Percentiles rank a stretch among this genome's conserved stretches.
phyloP scores from a whole-genome alignment of 2,888 invertebrate genomes.

The Habrosyne pyritoides region DNA sequence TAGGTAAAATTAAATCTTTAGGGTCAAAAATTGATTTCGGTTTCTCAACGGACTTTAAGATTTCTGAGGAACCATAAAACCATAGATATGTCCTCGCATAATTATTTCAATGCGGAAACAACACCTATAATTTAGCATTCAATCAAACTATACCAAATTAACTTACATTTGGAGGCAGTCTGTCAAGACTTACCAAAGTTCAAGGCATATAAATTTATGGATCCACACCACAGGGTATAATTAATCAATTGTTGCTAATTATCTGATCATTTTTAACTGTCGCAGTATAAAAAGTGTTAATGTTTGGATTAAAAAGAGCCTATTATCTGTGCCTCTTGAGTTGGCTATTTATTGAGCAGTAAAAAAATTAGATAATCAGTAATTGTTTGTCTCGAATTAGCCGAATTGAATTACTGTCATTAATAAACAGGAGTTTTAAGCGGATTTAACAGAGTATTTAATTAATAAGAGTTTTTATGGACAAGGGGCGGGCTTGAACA shows the following conservation, averaged over 20 bases:
- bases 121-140: neutral
- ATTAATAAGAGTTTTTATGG: neutral
- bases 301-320: neutral
- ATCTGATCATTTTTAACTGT: conserved; percentile 21
- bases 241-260: conserved; percentile 37
- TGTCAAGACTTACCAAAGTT: conserved; percentile 42
- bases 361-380: neutral
- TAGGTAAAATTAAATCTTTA: no score
- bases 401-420: neutral
- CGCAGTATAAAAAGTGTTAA: conserved; percentile 3
- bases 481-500: neutral
- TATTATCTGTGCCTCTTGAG: neutral
- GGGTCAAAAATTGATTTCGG: no score
- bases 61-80: neutral
- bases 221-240: conserved; percentile 34
- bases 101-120: neutral
- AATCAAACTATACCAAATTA: conserved; percentile 20
- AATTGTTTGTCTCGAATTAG: neutral
- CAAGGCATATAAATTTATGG: conserved; percentile 32
- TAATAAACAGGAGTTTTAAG: neutral
- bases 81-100: neutral
- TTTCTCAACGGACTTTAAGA: no score
- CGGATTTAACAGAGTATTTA: neutral
- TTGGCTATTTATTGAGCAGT: neutral
- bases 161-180: conserved; percentile 14